A percentile compares a stretch with the other conserved stretches of the same genome.
Conservation (phyloP, 2,113 vertebrate species). For the Eulemur rufifrons region DNA sequence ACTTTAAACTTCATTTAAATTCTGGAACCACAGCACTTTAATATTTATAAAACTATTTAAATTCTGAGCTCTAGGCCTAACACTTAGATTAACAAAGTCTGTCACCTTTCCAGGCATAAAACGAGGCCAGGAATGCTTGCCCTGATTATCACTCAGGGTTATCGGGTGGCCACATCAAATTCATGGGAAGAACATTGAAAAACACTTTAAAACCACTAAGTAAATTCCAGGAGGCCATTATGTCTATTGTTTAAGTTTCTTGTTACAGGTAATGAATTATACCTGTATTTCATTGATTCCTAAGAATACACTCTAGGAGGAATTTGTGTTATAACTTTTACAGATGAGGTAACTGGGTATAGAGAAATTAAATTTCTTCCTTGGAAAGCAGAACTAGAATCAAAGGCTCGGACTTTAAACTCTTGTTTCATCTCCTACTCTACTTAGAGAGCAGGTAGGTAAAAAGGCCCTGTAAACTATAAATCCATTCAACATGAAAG, state of each 20-base stretch:
- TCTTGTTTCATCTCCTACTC: not conserved
- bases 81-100: not conserved
- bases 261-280: not conserved
- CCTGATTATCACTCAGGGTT: not conserved
- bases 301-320: not conserved
- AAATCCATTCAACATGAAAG: not conserved
- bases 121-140: not conserved
- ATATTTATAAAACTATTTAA: conserved; percentile 37
- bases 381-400: not conserved
- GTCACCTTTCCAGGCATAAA: not conserved
- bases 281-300: not conserved
- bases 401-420: not conserved
- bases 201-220: conserved; percentile 23
- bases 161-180: not conserved
- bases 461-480: not conserved
- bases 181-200: not conserved
- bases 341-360: not conserved
- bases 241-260: not conserved
- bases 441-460: not conserved
- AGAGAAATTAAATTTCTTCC: not conserved
- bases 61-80: not conserved
- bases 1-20: conserved; percentile 28
- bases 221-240: not conserved
- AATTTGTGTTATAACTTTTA: not conserved
- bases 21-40: conserved; percentile 1